Conservation (phyloP, 1,140 invertebrate genomes). For the Maniola jurtina region DNA sequence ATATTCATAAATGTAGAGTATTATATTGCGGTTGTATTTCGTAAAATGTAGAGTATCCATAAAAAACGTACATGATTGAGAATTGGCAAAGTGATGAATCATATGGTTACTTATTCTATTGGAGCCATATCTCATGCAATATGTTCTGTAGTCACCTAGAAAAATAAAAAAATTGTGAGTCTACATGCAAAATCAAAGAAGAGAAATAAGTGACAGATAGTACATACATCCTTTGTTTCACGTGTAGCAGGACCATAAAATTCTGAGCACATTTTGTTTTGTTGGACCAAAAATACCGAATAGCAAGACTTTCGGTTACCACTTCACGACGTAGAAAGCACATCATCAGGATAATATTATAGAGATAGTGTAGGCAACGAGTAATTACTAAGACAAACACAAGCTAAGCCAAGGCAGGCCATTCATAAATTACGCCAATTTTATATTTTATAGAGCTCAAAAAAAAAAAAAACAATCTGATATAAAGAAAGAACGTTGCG, state of each 20-base stretch:
- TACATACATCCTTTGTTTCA: constrained; percentile 37
- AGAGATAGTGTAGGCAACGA: constrained; percentile 25
- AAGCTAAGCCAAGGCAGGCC: constrained; percentile 61
- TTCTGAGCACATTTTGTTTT: constrained; percentile 22
- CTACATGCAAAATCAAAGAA: constrained; percentile 46
- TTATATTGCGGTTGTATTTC: constrained; percentile 10
- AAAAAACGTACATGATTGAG: constrained; percentile 67
- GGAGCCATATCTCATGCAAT: constrained; percentile 68
- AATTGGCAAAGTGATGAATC: constrained; percentile 49
- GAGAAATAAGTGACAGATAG: constrained; percentile 28
- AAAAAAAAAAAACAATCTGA: neutral
- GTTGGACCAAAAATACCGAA: constrained; percentile 30
- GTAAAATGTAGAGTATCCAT: constrained; percentile 16
- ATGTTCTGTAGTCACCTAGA: constrained; percentile 67
- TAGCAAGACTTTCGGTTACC: constrained; percentile 29
- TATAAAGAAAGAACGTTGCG: neutral
- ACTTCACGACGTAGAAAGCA: constrained; percentile 47
- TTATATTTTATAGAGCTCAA: neutral
- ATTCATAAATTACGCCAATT: constrained; percentile 10
- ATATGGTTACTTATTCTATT: constrained; percentile 66
- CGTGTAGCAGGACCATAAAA: constrained; percentile 29
- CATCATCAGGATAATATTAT: constrained; percentile 33
- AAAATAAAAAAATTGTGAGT: constrained; percentile 55
- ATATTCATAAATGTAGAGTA: too few relatives aligned
- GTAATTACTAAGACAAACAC: constrained; percentile 44